Evolutionary conservation across 2,113 vertebrate species (phyloP), one percentile per base, ranked within the genome.

Genomic region (Brachirus orientalis): DNA sequence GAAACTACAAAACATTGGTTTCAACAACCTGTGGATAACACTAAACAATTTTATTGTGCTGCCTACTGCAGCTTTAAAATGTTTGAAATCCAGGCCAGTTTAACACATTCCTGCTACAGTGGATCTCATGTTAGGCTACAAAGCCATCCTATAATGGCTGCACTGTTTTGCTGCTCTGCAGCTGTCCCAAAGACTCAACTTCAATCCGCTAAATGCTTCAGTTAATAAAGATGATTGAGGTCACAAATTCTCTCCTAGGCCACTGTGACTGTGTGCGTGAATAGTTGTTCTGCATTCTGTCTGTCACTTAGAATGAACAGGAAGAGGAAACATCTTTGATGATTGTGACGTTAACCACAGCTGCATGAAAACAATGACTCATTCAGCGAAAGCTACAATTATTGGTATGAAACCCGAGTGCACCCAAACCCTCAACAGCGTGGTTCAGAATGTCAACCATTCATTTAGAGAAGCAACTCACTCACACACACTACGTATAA

Each of bases 311-410:
- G n/a, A 60, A 77, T 36, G 72, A 60, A 72, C 65, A 69, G 11
- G 36, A 53, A 40, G 55, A 33, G 63, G 61, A 75, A 80, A 84
- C 9, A 68, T 78, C 6, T 85, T 51, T 47, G 64, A 77, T 85
- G 75, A 85, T 81, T 81, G 83, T 69, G 72, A 87, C 77, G 79
- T 86, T 82, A 89, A 79, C 63, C 77, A 72, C 77, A 58, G 75
- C 76, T 82, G 87, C 89, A 89, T 89, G 86, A 89, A 86, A 88
- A 88, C 77, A 88, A 89, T 89, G 83, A 89, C 41, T 83, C 79
- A 72, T 73, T 87, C 61, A 54, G 19, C 44, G 35, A 87, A 89
- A 80, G 82, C 78, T 73, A 76, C 88, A 84, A 86, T 91, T 87
- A 88, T 63, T 83, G 62, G 72, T 87, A 88, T 90, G 89, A 89